A percentile compares a stretch with the other conserved stretches of the same genome.
phyloP scores from a whole-genome alignment of 2,113 vertebrate species.

The Dermatemys mawii region DNA sequence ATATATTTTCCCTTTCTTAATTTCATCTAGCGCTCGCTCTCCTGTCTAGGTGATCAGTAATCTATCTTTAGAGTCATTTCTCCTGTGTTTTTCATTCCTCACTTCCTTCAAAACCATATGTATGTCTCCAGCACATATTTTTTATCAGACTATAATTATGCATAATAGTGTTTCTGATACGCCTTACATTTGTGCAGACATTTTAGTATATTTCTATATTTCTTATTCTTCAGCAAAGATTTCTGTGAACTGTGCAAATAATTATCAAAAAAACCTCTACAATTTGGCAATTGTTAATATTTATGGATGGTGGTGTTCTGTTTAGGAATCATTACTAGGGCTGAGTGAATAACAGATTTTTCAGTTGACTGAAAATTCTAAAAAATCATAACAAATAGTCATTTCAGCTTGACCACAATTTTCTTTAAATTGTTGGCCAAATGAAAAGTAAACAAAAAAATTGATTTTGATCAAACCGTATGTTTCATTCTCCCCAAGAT shows the following conservation, averaged over 20 bases:
- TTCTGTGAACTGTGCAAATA: neutral
- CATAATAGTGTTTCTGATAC: neutral
- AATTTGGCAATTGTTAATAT: constrained; percentile 17
- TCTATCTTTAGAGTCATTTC: neutral
- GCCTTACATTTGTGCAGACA: neutral
- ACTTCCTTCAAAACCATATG: neutral
- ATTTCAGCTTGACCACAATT: neutral
- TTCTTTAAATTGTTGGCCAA: neutral
- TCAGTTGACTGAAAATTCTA: neutral
- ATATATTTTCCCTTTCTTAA: neutral
- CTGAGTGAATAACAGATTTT: neutral
- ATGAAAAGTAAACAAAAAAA: neutral
- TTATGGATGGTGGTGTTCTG: constrained; percentile 8
- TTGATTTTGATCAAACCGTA: neutral
- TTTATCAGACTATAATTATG: neutral
- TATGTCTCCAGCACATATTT: neutral
- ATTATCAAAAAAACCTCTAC: constrained; percentile 17
- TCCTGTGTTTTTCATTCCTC: neutral
- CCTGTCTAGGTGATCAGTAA: neutral
- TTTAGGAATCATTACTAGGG: neutral
- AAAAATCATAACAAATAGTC: neutral
- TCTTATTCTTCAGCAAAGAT: neutral
- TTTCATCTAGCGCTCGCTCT: neutral
- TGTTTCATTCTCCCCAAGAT: neutral
- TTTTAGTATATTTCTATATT: neutral